A percentile compares a stretch with the other conserved stretches of the same genome.
phyloP scores from a whole-genome alignment of 2,113 vertebrate genomes.

The Emberiza fucata region DNA sequence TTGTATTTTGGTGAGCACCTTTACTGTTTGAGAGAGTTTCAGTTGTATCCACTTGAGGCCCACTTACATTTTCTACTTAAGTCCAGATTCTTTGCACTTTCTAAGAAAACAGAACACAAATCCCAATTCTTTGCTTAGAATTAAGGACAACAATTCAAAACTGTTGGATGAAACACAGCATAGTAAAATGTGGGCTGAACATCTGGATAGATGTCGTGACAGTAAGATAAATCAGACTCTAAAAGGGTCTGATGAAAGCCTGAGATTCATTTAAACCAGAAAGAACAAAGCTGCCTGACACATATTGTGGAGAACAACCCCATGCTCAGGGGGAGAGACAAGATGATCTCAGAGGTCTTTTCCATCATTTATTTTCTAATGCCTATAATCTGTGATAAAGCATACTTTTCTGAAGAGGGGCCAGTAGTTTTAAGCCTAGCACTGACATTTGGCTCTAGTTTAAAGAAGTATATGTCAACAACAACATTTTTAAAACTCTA shows the following conservation, averaged over 20 bases:
- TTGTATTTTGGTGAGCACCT: not conserved
- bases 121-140: not conserved
- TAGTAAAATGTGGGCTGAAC: not conserved
- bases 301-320: not conserved
- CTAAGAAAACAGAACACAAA: not conserved
- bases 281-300: not conserved
- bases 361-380: not conserved
- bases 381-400: not conserved
- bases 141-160: not conserved
- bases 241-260: not conserved
- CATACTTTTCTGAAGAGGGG: not conserved
- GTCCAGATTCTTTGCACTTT: not conserved
- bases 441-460: constrained; percentile 14
- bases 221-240: not conserved
- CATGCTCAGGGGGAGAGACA: not conserved
- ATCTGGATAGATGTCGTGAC: not conserved
- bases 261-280: not conserved
- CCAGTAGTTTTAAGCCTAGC: not conserved
- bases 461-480: not conserved
- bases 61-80: not conserved
- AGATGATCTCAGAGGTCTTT: not conserved
- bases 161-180: not conserved
- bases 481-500: not conserved
- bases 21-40: not conserved
- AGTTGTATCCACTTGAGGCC: not conserved